Conservation (phyloP, 2,113 vertebrate species). For the Pavo muticus region DNA sequence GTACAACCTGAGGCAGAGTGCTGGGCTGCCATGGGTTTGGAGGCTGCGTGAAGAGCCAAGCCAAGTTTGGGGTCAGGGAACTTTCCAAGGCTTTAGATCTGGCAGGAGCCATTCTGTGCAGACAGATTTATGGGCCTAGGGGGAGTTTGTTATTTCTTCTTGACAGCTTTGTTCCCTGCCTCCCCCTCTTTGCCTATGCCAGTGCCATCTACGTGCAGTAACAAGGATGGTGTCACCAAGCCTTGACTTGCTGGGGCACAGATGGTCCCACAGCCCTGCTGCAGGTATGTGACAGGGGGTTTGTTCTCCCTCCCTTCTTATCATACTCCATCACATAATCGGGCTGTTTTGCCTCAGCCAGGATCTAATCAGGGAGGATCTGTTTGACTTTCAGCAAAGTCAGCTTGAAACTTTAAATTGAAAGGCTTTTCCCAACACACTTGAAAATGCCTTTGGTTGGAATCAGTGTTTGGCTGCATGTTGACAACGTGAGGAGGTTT, state of each 20-base stretch:
- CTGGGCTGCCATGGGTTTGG: background rate
- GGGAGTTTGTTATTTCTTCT: background rate
- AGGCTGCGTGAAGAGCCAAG: background rate
- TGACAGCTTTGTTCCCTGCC: background rate
- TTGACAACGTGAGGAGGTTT: background rate
- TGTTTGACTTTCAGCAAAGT: conserved; percentile 71
- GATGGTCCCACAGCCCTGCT: background rate
- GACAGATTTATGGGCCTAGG: background rate
- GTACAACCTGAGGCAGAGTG: background rate
- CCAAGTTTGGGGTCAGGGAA: background rate
- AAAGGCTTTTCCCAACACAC: background rate
- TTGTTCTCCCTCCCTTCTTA: background rate
- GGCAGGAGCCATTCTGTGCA: background rate
- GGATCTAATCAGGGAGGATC: conserved; percentile 67
- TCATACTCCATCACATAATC: conserved; percentile 2
- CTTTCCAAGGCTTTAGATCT: background rate
- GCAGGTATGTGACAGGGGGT: background rate
- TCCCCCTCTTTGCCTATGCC: background rate
- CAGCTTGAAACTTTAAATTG: conserved; percentile 58
- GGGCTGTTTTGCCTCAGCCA: conserved; percentile 39
- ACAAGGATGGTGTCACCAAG: background rate
- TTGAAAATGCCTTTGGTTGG: background rate
- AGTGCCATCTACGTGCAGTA: background rate
- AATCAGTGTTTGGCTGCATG: background rate
- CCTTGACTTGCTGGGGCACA: background rate